Evolutionary conservation across 2,113 vertebrate genomes (phyloP).

Genomic region (Spea multiplicata): DNA sequence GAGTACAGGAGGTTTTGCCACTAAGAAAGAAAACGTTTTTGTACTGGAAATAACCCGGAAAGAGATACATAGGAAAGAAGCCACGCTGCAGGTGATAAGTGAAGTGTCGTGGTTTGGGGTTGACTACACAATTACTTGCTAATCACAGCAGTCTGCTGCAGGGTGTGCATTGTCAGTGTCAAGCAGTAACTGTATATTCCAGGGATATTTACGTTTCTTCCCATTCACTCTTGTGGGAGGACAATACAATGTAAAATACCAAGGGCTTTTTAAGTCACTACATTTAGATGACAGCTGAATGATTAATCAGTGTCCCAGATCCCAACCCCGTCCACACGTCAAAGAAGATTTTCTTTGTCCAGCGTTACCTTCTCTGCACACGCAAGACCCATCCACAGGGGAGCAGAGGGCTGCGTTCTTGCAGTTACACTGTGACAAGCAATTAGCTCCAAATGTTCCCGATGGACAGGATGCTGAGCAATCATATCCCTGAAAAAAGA

Average conservation of each 20-base stretch:
- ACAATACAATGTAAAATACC: not conserved
- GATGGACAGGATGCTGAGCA: conserved; percentile 76
- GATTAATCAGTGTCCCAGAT: not conserved
- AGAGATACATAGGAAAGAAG: too few relatives aligned
- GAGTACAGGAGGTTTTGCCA: too few relatives aligned
- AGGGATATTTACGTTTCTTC: not conserved
- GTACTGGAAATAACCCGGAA: too few relatives aligned
- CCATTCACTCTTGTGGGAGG: not conserved
- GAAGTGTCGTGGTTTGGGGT: too few relatives aligned
- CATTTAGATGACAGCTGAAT: not conserved
- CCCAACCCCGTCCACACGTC: not conserved
- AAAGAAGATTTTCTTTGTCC: not conserved
- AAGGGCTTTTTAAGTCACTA: not conserved
- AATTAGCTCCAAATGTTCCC: conserved; percentile 85
- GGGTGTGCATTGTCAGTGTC: not conserved
- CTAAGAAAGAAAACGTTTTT: too few relatives aligned
- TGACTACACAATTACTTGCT: too few relatives aligned
- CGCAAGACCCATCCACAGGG: conserved; percentile 83
- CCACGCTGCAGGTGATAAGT: too few relatives aligned
- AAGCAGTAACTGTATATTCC: not conserved
- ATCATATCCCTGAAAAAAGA: conserved; percentile 78
- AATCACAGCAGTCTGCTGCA: too few relatives aligned
- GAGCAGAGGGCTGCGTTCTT: conserved; percentile 82
- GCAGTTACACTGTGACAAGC: conserved; percentile 85
- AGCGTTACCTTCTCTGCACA: conserved; percentile 87